These are phyloP conservation scores for Montipora foliosa DNA, from an alignment of 64 coral and sea anemone species.

Conservation along the genomic window DNA sequence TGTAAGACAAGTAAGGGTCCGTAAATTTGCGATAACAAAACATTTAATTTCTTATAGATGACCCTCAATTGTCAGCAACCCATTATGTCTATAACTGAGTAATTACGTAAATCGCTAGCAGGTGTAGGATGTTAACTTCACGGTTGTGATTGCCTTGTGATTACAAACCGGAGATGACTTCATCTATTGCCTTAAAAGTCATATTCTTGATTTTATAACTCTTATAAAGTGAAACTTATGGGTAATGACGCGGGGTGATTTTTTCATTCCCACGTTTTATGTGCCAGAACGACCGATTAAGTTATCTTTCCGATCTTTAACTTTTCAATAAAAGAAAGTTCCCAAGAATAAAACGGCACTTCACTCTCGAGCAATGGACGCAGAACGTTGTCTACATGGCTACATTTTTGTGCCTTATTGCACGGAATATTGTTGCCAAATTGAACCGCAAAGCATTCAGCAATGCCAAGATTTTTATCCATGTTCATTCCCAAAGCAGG, in stretches of 20 bases:
- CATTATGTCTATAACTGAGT: background rate
- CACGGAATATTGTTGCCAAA: background rate
- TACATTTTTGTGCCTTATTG: slow-evolving; percentile 32
- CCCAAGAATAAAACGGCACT: too few relatives aligned
- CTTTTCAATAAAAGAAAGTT: background rate
- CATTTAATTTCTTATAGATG: background rate
- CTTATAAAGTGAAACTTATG: background rate
- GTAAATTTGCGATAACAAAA: background rate
- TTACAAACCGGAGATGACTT: slow-evolving; percentile 15
- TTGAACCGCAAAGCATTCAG: background rate
- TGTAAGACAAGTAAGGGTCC: background rate
- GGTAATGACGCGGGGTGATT: slow-evolving; percentile 15
- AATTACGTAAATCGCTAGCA: background rate
- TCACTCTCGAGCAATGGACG: background rate
- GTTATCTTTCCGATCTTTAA: slow-evolving; percentile 25
- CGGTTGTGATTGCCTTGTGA: background rate
- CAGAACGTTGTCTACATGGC: slow-evolving; percentile 6
- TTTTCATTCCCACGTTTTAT: background rate
- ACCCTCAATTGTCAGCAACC: background rate
- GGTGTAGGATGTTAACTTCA: background rate
- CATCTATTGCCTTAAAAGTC: background rate
- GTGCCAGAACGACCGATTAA: background rate
- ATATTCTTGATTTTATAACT: slow-evolving; percentile 19
- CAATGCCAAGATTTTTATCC: background rate
- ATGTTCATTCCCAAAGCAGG: background rate